Conservation (phyloP, 2,113 vertebrate species). For the Lates calcarifer region DNA sequence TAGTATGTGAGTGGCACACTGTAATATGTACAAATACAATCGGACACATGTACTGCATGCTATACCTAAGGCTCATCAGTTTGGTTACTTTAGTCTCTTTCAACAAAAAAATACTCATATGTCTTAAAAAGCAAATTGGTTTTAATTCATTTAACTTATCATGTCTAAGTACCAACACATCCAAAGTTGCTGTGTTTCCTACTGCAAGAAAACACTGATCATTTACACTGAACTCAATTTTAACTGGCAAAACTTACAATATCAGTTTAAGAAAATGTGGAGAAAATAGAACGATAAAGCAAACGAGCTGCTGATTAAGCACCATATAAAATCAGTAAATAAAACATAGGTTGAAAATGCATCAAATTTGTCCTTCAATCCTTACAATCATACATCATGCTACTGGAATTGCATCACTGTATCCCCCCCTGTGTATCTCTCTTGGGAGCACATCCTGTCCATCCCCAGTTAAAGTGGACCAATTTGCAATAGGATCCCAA, state of each 20-base stretch:
- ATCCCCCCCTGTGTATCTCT: slow-evolving; percentile 25
- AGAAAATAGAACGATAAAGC: neutral
- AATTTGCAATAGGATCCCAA: slow-evolving; percentile 78
- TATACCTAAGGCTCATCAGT: too few relatives aligned
- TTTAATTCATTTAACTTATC: neutral
- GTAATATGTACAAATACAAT: neutral
- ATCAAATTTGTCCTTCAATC: neutral
- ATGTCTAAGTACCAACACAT: neutral
- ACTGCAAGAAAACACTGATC: neutral
- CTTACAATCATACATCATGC: neutral
- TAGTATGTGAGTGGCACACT: too few relatives aligned
- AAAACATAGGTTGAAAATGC: neutral
- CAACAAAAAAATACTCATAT: too few relatives aligned
- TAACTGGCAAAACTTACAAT: neutral
- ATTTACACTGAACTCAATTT: neutral
- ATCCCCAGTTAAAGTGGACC: slow-evolving; percentile 68
- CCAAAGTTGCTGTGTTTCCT: neutral
- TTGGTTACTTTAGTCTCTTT: neutral
- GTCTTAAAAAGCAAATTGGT: neutral
- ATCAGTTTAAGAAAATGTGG: neutral
- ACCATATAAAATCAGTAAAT: neutral
- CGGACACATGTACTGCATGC: too few relatives aligned
- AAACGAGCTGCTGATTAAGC: neutral
- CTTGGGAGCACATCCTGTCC: slow-evolving; percentile 75
- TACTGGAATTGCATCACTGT: neutral